Conservation (phyloP, 30 jellyfish, hydroid and myxozoan species). For the Cassiopea andromeda region DNA sequence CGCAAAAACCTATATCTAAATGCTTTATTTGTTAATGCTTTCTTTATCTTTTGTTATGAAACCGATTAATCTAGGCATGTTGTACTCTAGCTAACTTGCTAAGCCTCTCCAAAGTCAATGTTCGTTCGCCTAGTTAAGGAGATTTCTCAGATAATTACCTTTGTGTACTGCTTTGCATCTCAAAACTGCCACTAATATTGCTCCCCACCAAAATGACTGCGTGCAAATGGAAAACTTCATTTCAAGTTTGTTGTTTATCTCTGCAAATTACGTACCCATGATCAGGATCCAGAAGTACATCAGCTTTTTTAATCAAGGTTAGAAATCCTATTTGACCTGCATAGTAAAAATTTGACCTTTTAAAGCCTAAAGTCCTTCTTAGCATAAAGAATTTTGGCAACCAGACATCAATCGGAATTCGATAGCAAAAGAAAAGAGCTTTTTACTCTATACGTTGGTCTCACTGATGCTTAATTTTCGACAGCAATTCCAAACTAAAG, state of each 20-base stretch:
- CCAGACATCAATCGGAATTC: neutral
- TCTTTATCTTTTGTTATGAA: neutral
- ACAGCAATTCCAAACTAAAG: too few species aligned
- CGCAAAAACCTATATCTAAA: neutral
- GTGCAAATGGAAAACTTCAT: neutral
- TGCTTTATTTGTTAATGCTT: neutral
- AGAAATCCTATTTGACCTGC: conserved; percentile 3
- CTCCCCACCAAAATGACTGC: neutral
- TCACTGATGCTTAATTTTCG: too few species aligned
- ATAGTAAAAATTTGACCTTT: conserved; percentile 5
- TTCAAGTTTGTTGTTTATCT: neutral
- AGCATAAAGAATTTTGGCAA: neutral
- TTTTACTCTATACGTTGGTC: too few species aligned
- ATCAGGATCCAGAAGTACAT: neutral
- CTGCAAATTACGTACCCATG: neutral
- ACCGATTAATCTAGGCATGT: neutral
- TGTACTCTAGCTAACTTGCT: neutral
- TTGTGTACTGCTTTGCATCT: neutral
- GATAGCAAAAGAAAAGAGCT: neutral
- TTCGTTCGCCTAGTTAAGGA: neutral
- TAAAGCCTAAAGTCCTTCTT: neutral
- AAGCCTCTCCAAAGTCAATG: neutral
- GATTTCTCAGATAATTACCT: neutral
- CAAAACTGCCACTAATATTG: neutral
- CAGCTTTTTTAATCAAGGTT: conserved; percentile 9